These are phyloP conservation scores for Cardinalis cardinalis DNA, from an alignment of 2,113 vertebrate genomes.

Conservation along the genomic window DNA sequence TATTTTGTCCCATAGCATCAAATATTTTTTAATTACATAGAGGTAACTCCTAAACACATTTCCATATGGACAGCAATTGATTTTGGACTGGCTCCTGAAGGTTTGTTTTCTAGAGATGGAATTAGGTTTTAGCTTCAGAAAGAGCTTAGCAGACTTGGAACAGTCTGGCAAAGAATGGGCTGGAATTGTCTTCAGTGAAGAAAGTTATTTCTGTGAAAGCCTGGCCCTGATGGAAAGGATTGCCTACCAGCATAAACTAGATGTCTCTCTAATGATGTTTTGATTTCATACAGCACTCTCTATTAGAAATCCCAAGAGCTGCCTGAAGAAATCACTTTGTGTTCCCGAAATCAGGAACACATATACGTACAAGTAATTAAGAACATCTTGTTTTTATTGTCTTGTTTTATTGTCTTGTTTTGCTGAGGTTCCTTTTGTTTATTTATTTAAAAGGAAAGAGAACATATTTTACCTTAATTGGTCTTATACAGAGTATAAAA, in stretches of 20 bases:
- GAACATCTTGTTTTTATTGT: background rate
- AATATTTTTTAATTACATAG: background rate
- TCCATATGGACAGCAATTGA: background rate
- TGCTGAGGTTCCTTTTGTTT: background rate
- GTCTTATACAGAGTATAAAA: background rate
- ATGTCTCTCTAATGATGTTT: background rate
- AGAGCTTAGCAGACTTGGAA: background rate
- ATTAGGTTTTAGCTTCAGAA: background rate
- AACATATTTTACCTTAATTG: background rate
- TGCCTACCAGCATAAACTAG: background rate
- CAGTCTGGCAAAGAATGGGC: background rate
- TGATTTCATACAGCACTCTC: background rate
- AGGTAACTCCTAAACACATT: background rate
- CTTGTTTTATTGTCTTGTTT: background rate
- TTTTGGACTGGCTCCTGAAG: background rate
- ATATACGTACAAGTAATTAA: background rate
- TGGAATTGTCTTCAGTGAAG: background rate
- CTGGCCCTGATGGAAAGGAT: background rate
- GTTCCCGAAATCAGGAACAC: background rate
- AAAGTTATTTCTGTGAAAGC: background rate
- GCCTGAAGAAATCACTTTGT: background rate
- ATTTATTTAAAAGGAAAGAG: background rate
- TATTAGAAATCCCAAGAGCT: background rate
- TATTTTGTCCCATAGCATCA: accelerated
- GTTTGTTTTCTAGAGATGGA: background rate